phyloP scores from a whole-genome alignment of 2,888 invertebrate species.

The Thysanoteuthis rhombus region DNA sequence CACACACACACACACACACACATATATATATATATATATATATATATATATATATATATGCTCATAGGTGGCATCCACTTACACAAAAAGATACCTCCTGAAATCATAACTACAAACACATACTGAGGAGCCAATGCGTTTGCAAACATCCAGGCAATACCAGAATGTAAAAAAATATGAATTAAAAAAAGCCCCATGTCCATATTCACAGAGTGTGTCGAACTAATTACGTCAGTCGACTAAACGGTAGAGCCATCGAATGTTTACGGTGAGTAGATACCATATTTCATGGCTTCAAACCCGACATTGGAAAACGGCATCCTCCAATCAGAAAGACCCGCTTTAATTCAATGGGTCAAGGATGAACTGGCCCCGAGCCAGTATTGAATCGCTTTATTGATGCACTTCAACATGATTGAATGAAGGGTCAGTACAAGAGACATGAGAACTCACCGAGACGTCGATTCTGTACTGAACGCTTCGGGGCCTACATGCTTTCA shows the following conservation, averaged over 20 bases:
- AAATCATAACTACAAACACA: background rate
- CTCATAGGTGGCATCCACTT: too few relatives aligned
- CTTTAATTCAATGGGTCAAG: background rate
- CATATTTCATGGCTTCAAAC: background rate
- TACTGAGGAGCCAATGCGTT: background rate
- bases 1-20: too few relatives aligned
- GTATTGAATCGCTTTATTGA: slow-evolving; percentile 12
- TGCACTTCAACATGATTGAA: background rate
- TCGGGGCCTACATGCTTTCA: background rate
- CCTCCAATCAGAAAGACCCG: background rate
- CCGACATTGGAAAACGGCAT: background rate
- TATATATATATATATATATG: too few relatives aligned
- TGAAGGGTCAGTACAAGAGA: background rate
- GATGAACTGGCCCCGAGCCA: background rate
- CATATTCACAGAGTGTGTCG: background rate
- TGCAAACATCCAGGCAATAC: background rate
- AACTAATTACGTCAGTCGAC: background rate
- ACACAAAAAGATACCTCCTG: background rate
- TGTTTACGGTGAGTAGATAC: background rate
- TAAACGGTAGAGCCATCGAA: background rate
- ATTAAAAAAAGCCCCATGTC: background rate
- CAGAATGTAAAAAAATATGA: too few relatives aligned
- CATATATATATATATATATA: too few relatives aligned
- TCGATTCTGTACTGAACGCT: background rate
- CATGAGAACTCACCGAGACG: background rate